phyloP scores from a whole-genome alignment of 2,888 invertebrate species.

The Nemoura dubitans region DNA sequence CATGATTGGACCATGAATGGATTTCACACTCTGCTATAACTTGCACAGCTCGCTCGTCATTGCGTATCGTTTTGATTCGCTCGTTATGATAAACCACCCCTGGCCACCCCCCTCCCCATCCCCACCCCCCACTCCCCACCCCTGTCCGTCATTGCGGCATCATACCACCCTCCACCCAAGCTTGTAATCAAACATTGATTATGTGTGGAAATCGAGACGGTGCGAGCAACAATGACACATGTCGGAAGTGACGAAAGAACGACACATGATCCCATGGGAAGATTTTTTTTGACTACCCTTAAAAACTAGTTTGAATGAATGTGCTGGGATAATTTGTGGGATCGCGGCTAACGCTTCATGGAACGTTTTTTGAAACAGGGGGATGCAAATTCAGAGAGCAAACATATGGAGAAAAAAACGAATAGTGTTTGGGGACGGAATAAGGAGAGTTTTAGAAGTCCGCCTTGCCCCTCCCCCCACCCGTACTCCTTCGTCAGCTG shows the following conservation, averaged over 20 bases:
- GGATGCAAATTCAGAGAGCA: too few species aligned
- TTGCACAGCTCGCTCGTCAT: not conserved
- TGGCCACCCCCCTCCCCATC: not conserved
- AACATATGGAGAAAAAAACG: too few species aligned
- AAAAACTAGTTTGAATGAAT: not conserved
- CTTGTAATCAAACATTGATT: conserved; percentile 36
- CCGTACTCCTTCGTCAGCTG: too few species aligned
- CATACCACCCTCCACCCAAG: not conserved
- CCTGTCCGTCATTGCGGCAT: not conserved
- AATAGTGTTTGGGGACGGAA: too few species aligned
- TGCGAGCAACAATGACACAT: not conserved
- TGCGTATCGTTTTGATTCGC: conserved; percentile 26
- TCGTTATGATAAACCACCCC: conserved; percentile 10
- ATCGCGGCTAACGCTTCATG: too few species aligned
- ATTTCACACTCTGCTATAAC: conserved; percentile 34
- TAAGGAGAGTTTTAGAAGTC: too few species aligned
- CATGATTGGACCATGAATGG: conserved; percentile 28
- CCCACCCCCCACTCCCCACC: conserved; percentile 9
- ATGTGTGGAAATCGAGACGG: not conserved
- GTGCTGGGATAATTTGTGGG: not conserved
- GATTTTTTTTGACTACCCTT: not conserved
- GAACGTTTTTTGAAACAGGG: too few species aligned
- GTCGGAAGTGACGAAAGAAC: not conserved
- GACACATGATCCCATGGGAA: not conserved
- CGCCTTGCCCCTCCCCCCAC: too few species aligned